These are phyloP conservation scores for Leptopterna dolabrata DNA, from an alignment of 2,888 invertebrate species.

Conservation along the genomic window DNA sequence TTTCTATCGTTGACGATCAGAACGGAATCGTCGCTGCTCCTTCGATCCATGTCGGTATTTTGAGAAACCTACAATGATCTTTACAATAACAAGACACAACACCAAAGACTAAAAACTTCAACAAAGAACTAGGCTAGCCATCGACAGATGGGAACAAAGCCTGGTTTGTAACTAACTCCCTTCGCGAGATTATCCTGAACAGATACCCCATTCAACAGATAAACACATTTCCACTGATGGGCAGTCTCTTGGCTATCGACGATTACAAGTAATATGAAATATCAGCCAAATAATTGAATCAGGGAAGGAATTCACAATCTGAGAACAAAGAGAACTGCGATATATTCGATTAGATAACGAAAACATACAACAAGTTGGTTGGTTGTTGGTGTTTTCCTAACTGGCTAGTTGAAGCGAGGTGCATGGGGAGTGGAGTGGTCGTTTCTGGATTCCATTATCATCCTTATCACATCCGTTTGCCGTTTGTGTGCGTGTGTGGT, in stretches of 20 bases:
- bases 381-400: too few relatives aligned
- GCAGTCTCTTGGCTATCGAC: not conserved
- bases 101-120: not conserved
- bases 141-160: not conserved
- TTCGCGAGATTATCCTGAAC: not conserved
- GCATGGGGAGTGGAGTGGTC: too few relatives aligned
- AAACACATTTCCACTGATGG: not conserved
- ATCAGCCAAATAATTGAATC: not conserved
- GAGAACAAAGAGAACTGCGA: too few relatives aligned
- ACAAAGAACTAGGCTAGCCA: not conserved
- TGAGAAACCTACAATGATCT: too few relatives aligned
- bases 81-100: not conserved
- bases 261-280: not conserved
- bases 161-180: not conserved
- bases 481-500: too few relatives aligned
- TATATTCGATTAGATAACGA: not conserved
- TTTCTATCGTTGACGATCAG: conserved; percentile 3
- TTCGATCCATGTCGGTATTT: not conserved
- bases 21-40: conserved; percentile 30
- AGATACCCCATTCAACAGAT: not conserved
- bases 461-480: too few relatives aligned
- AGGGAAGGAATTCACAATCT: too few relatives aligned
- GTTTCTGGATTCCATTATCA: too few relatives aligned
- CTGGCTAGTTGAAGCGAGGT: too few relatives aligned
- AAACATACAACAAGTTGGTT: not conserved